Evolutionary conservation across 2,113 vertebrate species (phyloP), one percentile per base, ranked within the genome.

Genomic region (Taurulus bubalis): DNA sequence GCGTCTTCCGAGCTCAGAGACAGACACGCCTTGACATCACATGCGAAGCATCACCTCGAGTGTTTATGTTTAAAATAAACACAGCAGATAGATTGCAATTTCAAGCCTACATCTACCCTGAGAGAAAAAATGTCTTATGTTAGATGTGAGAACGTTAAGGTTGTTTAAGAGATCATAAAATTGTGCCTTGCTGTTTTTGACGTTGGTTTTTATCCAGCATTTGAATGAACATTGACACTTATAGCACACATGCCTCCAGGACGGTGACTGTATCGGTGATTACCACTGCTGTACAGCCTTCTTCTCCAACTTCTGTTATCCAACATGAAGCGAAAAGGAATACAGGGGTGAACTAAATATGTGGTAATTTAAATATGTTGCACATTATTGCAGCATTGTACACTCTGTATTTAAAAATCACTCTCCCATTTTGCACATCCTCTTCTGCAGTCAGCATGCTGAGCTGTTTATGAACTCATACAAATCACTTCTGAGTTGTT

Each of bases 11-110:
- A 77, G 80, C 76, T 68, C 68, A 14, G 67, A 79, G 66, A 69
- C 80, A 79, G 89, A 81, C 79, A 71, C 60, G 53, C 72, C 89
- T 84, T 36, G 36, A 56, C 56, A 79, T 82, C 88, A 74, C 76
- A 82, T 74, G 82, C 55, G 60, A 76, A 70, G 72, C 26, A 11
- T 81, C 74, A 75, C 74, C 16, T 53, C 53, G 42, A 53, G 14
- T 76, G 70, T 85, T 86, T 75, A 66, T 42, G 65, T 83, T 81
- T 66, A 51, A 83, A 84, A 80, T 87, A 86, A 87, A 89, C 75
- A 76, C 51, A 14, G 40, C 18, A 47, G 45, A 79, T 20, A 55
- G 72, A 80, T 90, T 80, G 18, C 30, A 73, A 71, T 72, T 76
- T 85, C 53, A 79, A 73, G 77, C 38, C 22, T 30, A 62, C 75